Base-by-base conservation (phyloP, 2,888 invertebrate species). In the Hecatera dysodea region DNA sequence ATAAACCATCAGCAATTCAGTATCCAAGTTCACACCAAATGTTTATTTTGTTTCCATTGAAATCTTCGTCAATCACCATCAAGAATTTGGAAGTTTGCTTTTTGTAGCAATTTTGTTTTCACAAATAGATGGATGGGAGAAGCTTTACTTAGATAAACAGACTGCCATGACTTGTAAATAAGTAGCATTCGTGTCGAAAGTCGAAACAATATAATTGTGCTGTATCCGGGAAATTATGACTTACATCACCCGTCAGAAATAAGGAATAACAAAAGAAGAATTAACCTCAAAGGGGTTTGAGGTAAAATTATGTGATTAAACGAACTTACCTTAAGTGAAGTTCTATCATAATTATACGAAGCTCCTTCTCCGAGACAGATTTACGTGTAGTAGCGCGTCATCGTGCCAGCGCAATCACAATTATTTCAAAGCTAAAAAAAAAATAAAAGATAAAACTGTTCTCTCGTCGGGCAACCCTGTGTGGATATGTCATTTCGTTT, bases 1-100 rank as follows among this genome's bases (percentile, higher is more conserved):
- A 39, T 55, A n/a, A 50, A 57, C 22, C 42, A 66, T 67, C 56
- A 33, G 19, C 27, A 42, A 62, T 44, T 73, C 22, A 62, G 42
- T 33, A 57, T 48, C 57, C 27, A 63, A 71, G 59, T 74, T 77
- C 24, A 50, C 29, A 53, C 55, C 27, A n/a, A 53, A 24, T 70
- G 56, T 70, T 66, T 74, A 71, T 78, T 78, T 72, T 67, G 24
- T 9, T 71, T 67, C 52, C 53, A 68, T 67, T 71, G 27, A 65
- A 42, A 67, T 69, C 59, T 57, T 63, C 67, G 65, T 65, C 70
- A 56, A 46, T 70, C 29, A 39, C 24, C 42, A 22, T 67, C 44
- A 71, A 65, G 66, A 56, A 71, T 57, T 62, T n/a, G n/a, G n/a
- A n/a, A n/a, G n/a, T n/a, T n/a, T 71, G 48, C 48, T 64, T 60